Conservation (phyloP, 53 echinoderm and acorn worm genomes). For the Zoroaster sp. region DNA sequence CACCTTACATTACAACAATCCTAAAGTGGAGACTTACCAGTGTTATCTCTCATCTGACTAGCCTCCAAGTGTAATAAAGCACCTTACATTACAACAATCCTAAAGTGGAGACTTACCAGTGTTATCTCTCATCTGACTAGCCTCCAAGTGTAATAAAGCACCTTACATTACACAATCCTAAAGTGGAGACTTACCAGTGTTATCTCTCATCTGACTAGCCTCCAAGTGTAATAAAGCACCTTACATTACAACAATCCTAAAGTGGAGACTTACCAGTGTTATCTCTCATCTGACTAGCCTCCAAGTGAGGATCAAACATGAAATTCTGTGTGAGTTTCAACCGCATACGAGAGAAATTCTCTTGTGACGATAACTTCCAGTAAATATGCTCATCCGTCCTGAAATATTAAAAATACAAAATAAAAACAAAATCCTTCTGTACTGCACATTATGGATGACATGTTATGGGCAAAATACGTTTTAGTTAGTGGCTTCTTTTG, state of each 20-base stretch:
- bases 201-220: constrained; percentile 81
- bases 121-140: constrained; percentile 84
- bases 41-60: constrained; percentile 80
- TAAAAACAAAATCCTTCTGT: too few species aligned
- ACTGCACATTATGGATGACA: too few species aligned
- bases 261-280: constrained; percentile 69
- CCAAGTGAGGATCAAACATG: constrained; percentile 86
- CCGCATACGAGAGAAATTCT: constrained; percentile 97
- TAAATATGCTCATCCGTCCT: constrained; percentile 80
- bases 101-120: constrained; percentile 64
- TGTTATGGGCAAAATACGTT: too few species aligned
- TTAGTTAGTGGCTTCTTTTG: too few species aligned
- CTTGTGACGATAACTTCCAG: constrained; percentile 96
- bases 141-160: too few species aligned
- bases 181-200: constrained; percentile 34
- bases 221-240: too few species aligned
- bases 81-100: too few species aligned
- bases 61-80: constrained; percentile 87
- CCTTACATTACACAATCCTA: too few species aligned
- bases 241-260: too few species aligned
- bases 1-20: too few species aligned
- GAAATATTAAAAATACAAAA: background rate
- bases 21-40: background rate
- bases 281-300: constrained; percentile 85
- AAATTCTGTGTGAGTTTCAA: constrained; percentile 96